Conservation (phyloP, 2,888 invertebrate genomes). For the Pheosia gnoma region DNA sequence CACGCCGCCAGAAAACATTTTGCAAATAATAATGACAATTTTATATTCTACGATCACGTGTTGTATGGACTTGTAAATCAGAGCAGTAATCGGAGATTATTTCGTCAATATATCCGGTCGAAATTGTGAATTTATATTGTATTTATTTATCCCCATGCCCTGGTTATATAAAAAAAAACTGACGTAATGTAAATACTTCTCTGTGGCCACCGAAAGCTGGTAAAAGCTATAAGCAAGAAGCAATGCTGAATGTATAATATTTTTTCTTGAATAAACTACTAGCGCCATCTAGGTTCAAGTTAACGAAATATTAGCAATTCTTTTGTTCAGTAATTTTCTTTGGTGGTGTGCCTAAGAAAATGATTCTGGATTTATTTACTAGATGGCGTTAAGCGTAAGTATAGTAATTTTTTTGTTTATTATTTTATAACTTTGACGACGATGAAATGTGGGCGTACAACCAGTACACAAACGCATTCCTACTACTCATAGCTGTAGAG, state of each 20-base stretch:
- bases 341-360: too few species aligned
- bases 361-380: too few species aligned
- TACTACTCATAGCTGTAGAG: too few species aligned
- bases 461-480: too few species aligned
- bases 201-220: too few species aligned
- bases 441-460: too few species aligned
- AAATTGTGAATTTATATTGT: constrained; percentile 7
- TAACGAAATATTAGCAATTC: too few species aligned
- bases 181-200: too few species aligned
- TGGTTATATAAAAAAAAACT: neutral
- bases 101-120: constrained; percentile 23
- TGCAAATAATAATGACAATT: constrained; percentile 22
- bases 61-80: constrained; percentile 32
- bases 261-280: neutral
- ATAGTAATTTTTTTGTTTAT: too few species aligned
- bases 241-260: neutral
- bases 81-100: constrained; percentile 16
- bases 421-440: too few species aligned
- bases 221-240: neutral
- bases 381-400: too few species aligned
- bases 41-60: constrained; percentile 32
- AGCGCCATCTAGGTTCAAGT: neutral
- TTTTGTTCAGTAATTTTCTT: too few species aligned
- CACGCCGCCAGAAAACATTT: constrained; percentile 12
- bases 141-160: neutral